phyloP scores from a whole-genome alignment of 2,888 invertebrate genomes.

The Plemyria rubiginata region DNA sequence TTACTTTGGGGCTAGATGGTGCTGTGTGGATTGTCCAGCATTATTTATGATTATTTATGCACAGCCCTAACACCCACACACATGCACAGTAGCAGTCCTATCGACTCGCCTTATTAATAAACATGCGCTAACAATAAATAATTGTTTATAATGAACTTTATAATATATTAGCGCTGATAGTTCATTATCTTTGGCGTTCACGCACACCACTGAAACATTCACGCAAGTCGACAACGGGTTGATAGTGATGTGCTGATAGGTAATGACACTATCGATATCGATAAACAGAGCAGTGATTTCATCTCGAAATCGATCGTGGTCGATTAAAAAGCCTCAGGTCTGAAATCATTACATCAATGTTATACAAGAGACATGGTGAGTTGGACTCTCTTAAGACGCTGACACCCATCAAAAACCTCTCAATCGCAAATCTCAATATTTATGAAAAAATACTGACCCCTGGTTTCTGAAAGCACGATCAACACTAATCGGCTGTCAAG shows the following conservation, averaged over 20 bases:
- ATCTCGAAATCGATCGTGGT: background rate
- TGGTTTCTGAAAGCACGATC: too few species aligned
- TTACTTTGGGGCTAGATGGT: too few species aligned
- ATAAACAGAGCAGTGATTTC: conserved; percentile 17
- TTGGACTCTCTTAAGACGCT: too few species aligned
- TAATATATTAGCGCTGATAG: conserved; percentile 84
- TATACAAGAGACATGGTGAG: too few species aligned
- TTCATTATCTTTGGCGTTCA: conserved; percentile 79
- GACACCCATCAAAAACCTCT: too few species aligned
- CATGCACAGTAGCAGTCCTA: conserved; percentile 76
- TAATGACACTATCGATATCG: conserved; percentile 32
- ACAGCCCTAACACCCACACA: conserved; percentile 59
- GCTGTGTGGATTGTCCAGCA: too few species aligned
- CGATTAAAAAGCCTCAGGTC: too few species aligned
- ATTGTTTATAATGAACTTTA: conserved; percentile 86
- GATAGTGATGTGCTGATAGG: conserved; percentile 44
- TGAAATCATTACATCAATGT: too few species aligned
- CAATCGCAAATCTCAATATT: too few species aligned
- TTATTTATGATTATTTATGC: too few species aligned
- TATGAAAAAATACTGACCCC: too few species aligned
- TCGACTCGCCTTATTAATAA: conserved; percentile 81
- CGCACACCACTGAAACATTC: conserved; percentile 66
- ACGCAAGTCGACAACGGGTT: conserved; percentile 55
- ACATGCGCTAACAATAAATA: conserved; percentile 85
- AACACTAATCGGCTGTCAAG: too few species aligned